These are phyloP conservation scores for Caenorhabditis japonica DNA, from an alignment of 2,888 invertebrate genomes.

Conservation along the genomic window DNA sequence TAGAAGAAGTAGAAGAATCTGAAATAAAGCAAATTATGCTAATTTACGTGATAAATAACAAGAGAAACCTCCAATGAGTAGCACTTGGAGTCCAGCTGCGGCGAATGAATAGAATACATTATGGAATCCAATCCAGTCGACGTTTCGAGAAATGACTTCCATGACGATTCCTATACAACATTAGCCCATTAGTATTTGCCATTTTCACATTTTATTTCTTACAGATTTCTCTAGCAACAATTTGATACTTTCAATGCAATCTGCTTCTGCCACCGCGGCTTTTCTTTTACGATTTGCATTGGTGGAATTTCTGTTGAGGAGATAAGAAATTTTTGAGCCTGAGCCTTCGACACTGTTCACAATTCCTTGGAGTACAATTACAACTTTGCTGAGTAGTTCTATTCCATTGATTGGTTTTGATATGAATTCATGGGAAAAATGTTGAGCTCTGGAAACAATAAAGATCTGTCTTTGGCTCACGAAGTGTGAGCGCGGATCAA, in stretches of 20 bases:
- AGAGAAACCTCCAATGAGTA: constrained; percentile 72
- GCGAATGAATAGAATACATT: constrained; percentile 72
- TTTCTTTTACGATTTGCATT: constrained; percentile 68
- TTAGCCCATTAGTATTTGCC: constrained; percentile 9
- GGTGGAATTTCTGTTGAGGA: constrained; percentile 67
- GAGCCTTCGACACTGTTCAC: constrained; percentile 63
- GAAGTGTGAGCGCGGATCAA: too few species aligned
- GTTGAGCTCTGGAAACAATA: constrained; percentile 58
- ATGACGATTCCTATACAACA: constrained; percentile 61
- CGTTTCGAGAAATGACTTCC: constrained; percentile 70
- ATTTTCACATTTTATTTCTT: constrained; percentile 17
- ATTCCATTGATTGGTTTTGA: constrained; percentile 67
- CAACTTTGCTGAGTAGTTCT: constrained; percentile 64
- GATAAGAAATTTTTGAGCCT: constrained; percentile 65
- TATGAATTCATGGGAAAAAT: constrained; percentile 67
- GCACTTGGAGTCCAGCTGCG: constrained; percentile 76
- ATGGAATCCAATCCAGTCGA: constrained; percentile 73
- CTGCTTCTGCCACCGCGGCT: constrained; percentile 74
- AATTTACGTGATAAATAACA: constrained; percentile 14
- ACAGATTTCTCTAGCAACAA: constrained; percentile 72
- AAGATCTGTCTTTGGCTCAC: too few species aligned
- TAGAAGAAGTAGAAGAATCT: constrained; percentile 69
- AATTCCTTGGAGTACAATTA: constrained; percentile 66
- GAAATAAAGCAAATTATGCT: constrained; percentile 22
- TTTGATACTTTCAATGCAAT: constrained; percentile 75